Conservation (phyloP, 2,113 vertebrate species). For the Panthera tigris region DNA sequence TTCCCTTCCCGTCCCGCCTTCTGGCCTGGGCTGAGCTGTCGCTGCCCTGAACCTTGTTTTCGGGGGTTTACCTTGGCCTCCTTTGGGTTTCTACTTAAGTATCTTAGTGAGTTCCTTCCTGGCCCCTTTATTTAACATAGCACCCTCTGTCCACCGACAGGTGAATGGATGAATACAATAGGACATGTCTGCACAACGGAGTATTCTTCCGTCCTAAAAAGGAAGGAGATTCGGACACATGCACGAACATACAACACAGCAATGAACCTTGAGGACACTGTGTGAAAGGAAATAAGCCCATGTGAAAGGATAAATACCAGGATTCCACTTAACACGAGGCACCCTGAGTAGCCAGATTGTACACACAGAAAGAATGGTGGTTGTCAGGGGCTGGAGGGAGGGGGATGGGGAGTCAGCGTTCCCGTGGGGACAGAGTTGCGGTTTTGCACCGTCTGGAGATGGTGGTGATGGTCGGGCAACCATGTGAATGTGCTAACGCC, state of each 20-base stretch:
- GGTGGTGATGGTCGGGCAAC: background rate
- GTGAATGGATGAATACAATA: background rate
- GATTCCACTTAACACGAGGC: background rate
- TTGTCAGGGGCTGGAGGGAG: background rate
- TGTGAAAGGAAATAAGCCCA: background rate
- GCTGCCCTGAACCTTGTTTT: too few species aligned
- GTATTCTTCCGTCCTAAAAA: background rate
- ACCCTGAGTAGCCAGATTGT: background rate
- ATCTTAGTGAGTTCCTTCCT: background rate
- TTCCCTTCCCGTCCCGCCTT: background rate
- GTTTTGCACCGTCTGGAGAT: background rate
- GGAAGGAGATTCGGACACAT: background rate
- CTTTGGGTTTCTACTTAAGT: background rate
- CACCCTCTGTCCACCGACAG: background rate
- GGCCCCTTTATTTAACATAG: background rate
- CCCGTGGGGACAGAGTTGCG: background rate
- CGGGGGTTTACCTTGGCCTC: background rate
- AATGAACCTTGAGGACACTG: background rate
- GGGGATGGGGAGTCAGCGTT: background rate
- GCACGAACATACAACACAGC: too few species aligned
- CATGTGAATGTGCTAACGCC: background rate
- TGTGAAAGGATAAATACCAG: background rate
- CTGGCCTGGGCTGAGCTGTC: background rate
- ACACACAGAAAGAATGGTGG: background rate
- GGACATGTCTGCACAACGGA: background rate